Base-by-base conservation (phyloP, 2,888 invertebrate genomes). In the Leptinotarsa haldemani region DNA sequence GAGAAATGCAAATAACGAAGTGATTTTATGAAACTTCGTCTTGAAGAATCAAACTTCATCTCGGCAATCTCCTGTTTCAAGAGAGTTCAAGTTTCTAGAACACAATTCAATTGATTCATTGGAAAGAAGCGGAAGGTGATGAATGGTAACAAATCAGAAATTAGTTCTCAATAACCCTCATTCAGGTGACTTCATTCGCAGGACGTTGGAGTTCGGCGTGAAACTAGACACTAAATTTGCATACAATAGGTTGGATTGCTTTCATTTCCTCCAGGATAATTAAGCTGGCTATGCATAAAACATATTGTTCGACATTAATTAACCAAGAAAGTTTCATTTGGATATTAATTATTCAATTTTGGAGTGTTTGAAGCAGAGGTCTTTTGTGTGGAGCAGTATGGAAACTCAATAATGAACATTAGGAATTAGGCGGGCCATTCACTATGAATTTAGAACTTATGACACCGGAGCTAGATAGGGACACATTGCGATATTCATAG, bases 221-320 rank as follows among this genome's bases (percentile, higher is more conserved):
- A 4, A 20, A 56, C 20, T 56, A 56, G 56, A 22, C 56, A 20
- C 20, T 56, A 52, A 67, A 70, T 73, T 73, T 76, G 69, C 66
- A 73, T 65, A 68, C 50, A 63, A 70, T 72, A 71, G 74, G 74
- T 74, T 74, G 70, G 53, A 76, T 69, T 53, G 68, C 69, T 72
- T 78, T 71, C 78, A 77, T 77, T 80, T 77, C 76, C 77, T 76
- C 30, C 48, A 61, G 61, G 74, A 75, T 78, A 76, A 78, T 80
- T 76, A 74, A 79, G 74, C 71, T 71, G 68, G 69, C 72, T 74
- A 79, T 79, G 79, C 79, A 79, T 80, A 77, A 80, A 80, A 79
- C 79, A 79, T 78, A 79, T 77, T 79, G 79, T 79, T 80, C 74
- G 72, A 80, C 78, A 78, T 78, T 80, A 79, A 80, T 80, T 79